Evolutionary conservation across 2,113 vertebrate species (phyloP), one percentile per base, ranked within the genome.

Genomic region (Tapirus terrestris): DNA sequence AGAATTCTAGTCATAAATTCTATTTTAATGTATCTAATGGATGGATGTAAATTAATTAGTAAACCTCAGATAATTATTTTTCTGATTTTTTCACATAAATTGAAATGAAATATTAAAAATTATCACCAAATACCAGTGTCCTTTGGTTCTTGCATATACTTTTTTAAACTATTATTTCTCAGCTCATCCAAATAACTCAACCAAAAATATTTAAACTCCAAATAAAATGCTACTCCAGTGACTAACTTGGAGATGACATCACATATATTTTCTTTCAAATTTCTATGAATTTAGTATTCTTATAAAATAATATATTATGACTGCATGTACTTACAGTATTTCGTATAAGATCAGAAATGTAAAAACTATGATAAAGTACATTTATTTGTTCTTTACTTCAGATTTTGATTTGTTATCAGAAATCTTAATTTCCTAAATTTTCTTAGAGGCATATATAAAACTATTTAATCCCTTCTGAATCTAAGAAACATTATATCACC

Each of bases 321-420:
- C 33, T 45, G 72, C 2, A 70, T 86, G 21, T 23, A 73, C 43
- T 77, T 67, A 31, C 0, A 68, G 0, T 39, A 36, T n/a, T 77
- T 89, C 14, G 39, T 60, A n/a, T 82, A 43, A 86, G 8, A 60
- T 73, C 36, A 87, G 7, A 72, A 79, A 31, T 51, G 20, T 29
- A 61, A 97, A 97, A 97, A 60, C 48, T 88, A 80, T 27, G 89
- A 56, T 63, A n/a, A 76, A 89, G 3, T 53, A 53, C 13, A 91
- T 27, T 67, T 75, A 60, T 61, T 77, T 93, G 75, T 87, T 48
- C 94, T 94, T 86, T 93, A 91, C 77, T 91, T 95, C 89, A 91
- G 92, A 81, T 73, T 63, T 95, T 97, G 72, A 88, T 53, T 95
- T 93, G 3, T 29, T 96, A 89, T 89, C 89, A 96, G 0, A 79